These are phyloP conservation scores for Phyllostomus hastatus DNA, from an alignment of 2,113 vertebrate genomes.

Conservation along the genomic window DNA sequence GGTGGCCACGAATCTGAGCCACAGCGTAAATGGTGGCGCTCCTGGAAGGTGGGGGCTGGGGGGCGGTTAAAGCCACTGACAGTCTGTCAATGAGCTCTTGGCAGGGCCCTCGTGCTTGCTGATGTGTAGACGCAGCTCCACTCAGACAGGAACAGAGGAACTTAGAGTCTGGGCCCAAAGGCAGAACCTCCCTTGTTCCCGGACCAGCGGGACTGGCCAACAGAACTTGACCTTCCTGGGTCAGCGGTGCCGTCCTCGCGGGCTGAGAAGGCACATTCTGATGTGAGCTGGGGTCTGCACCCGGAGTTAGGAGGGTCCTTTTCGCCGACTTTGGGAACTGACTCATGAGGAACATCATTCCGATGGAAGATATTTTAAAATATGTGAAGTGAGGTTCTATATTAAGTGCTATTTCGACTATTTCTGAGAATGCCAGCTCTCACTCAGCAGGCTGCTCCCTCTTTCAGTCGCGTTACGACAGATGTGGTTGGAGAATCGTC, in stretches of 20 bases:
- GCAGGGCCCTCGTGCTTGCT: background rate
- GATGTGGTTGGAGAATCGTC: conserved; percentile 75
- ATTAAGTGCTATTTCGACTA: conserved; percentile 73
- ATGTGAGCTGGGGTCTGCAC: background rate
- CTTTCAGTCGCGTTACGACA: conserved; percentile 80
- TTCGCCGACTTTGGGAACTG: conserved; percentile 34
- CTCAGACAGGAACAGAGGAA: background rate
- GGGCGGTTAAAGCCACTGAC: background rate
- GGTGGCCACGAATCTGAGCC: background rate
- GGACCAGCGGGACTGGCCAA: background rate
- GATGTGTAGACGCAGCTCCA: background rate
- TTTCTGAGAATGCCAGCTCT: conserved; percentile 77
- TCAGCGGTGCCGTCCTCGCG: background rate
- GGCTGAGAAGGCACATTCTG: background rate
- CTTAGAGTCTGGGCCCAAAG: background rate
- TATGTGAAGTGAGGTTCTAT: conserved; percentile 48
- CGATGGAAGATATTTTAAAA: conserved; percentile 63
- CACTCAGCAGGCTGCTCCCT: conserved; percentile 76
- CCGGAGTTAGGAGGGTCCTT: background rate
- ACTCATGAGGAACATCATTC: conserved; percentile 44
- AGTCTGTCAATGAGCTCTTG: background rate
- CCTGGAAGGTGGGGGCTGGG: background rate
- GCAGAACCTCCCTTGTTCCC: background rate
- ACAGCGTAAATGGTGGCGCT: background rate
- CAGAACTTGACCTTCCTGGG: background rate